Evolutionary conservation across 2,113 vertebrate species (phyloP).

Genomic region (Pristiophorus japonicus): DNA sequence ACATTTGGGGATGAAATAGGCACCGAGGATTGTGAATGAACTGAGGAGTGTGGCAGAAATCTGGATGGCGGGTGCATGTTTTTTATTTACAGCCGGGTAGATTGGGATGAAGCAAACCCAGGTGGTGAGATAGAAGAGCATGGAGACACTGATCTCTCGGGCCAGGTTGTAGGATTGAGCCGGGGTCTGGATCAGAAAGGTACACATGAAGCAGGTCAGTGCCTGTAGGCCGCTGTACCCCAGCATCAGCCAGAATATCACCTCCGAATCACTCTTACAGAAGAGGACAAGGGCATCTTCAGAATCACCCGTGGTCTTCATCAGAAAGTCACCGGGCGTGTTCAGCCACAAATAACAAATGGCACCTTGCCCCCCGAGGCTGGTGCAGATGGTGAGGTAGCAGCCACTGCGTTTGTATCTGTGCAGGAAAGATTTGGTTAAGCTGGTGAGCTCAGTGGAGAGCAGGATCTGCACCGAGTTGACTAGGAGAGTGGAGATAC

Average conservation of each 20-base stretch:
- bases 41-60: slow-evolving; percentile 53
- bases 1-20: slow-evolving; percentile 74
- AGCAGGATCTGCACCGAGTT: slow-evolving; percentile 66
- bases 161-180: slow-evolving; percentile 65
- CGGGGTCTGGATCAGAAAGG: slow-evolving; percentile 69
- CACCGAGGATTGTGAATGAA: slow-evolving; percentile 56
- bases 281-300: slow-evolving; percentile 56
- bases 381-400: slow-evolving; percentile 53
- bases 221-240: slow-evolving; percentile 54
- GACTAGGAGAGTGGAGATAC: slow-evolving; percentile 62
- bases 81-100: slow-evolving; percentile 53
- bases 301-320: slow-evolving; percentile 42
- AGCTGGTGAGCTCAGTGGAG: slow-evolving; percentile 60
- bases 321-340: slow-evolving; percentile 41
- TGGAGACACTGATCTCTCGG: slow-evolving; percentile 71
- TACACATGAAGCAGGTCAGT: slow-evolving; percentile 65
- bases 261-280: slow-evolving; percentile 59
- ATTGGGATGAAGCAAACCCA: slow-evolving; percentile 72
- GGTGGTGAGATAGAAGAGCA: slow-evolving; percentile 61
- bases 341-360: slow-evolving; percentile 55
- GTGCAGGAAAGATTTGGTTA: slow-evolving; percentile 47
- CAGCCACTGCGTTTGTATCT: slow-evolving; percentile 49
- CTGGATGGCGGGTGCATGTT: slow-evolving; percentile 53
- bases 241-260: slow-evolving; percentile 58
- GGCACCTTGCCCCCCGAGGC: slow-evolving; percentile 54